Conservation (phyloP, 1,140 invertebrate species). For the Cydia fagiglandana region DNA sequence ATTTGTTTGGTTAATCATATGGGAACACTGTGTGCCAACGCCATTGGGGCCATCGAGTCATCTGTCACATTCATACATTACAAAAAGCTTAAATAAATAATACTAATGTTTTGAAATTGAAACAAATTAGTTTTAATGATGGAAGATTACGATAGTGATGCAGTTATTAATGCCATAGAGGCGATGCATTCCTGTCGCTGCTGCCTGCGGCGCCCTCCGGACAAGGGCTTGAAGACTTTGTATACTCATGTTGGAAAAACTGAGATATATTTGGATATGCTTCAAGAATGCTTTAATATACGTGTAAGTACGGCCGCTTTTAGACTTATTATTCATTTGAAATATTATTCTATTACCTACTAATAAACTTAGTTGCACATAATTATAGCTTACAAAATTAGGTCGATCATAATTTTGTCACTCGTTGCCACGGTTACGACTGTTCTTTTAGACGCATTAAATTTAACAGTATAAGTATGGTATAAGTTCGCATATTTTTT, state of each 20-base stretch:
- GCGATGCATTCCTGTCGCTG: conserved; percentile 8
- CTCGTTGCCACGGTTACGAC: neutral
- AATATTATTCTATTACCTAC: neutral
- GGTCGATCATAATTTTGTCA: neutral
- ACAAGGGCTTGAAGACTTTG: conserved; percentile 12
- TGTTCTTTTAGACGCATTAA: neutral
- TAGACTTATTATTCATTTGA: neutral
- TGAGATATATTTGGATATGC: neutral
- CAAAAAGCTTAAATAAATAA: neutral
- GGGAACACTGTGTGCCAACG: neutral
- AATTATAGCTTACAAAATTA: neutral
- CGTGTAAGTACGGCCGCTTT: neutral
- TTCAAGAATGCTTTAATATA: conserved; percentile 12
- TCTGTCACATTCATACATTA: neutral
- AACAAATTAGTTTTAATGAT: neutral
- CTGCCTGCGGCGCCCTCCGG: neutral
- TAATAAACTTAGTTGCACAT: neutral
- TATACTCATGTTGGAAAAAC: conserved; percentile 2
- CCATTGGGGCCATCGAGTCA: neutral
- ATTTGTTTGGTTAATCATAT: neutral
- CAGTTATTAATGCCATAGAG: neutral
- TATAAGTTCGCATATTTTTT: too few species aligned
- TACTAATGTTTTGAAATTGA: neutral
- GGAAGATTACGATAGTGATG: conserved; percentile 12
- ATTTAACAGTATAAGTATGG: too few species aligned